Conservation (phyloP, 1,140 invertebrate genomes). For the Brachionus calyciflorus region DNA sequence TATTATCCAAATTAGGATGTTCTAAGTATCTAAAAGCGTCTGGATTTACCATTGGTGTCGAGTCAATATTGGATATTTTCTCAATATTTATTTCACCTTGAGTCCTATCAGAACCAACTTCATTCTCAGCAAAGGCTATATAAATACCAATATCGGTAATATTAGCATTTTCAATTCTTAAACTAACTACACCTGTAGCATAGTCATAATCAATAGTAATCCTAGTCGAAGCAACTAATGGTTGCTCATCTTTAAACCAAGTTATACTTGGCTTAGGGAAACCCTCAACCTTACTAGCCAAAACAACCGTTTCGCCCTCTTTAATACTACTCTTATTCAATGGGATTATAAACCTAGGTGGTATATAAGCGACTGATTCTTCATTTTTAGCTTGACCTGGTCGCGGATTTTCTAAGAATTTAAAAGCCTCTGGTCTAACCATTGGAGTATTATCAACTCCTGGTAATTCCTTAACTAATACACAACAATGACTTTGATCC, state of each 20-base stretch:
- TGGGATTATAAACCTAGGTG: constrained; percentile 85
- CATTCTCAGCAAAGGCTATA: constrained; percentile 57
- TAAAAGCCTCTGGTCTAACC: constrained; percentile 32
- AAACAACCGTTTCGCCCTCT: constrained; percentile 88
- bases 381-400: background rate
- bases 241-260: constrained; percentile 85
- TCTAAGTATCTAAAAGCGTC: constrained; percentile 50
- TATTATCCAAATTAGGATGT: constrained; percentile 48
- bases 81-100: constrained; percentile 57
- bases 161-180: constrained; percentile 74
- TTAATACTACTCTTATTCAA: constrained; percentile 79
- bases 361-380: constrained; percentile 50
- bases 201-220: constrained; percentile 74
- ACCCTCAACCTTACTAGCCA: constrained; percentile 87
- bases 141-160: constrained; percentile 81
- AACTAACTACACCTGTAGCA: constrained; percentile 76
- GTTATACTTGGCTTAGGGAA: constrained; percentile 88
- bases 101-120: constrained; percentile 56
- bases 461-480: background rate
- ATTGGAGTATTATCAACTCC: constrained; percentile 23
- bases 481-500: background rate
- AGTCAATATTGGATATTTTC: constrained; percentile 55
- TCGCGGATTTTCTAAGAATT: background rate
- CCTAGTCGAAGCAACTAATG: constrained; percentile 48
- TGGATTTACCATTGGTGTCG: no score